A percentile compares a stretch with the other conserved stretches of the same genome.
These are phyloP conservation scores for Dicentrarchus labrax DNA, from an alignment of 2,113 vertebrate genomes.

Conservation along the genomic window DNA sequence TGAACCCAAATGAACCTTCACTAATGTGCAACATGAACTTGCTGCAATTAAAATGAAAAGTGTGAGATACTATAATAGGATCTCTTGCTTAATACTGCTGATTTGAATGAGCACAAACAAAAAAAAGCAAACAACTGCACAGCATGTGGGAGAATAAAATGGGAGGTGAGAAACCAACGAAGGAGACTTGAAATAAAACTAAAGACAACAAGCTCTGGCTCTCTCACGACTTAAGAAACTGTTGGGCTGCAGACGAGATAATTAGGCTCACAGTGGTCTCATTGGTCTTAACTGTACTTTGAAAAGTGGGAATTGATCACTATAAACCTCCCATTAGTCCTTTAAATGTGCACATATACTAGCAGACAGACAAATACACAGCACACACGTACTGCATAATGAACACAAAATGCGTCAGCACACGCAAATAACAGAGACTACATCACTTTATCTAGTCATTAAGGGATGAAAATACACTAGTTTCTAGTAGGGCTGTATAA, in stretches of 20 bases:
- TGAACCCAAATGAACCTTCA: not conserved
- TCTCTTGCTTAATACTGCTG: not conserved
- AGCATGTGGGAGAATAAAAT: constrained; percentile 24
- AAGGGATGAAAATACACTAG: not conserved
- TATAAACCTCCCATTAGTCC: constrained; percentile 25
- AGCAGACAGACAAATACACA: not conserved
- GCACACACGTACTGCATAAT: not conserved
- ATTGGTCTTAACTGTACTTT: not conserved
- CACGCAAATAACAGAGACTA: not conserved
- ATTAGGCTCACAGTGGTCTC: constrained; percentile 7
- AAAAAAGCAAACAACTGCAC: constrained; percentile 15
- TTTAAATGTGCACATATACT: constrained; percentile 1
- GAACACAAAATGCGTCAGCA: not conserved
- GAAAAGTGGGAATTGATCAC: constrained; percentile 2
- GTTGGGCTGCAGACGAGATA: constrained; percentile 4
- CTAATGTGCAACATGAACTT: not conserved
- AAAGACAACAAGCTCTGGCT: constrained; percentile 24
- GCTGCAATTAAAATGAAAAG: not conserved
- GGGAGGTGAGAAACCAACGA: constrained; percentile 37
- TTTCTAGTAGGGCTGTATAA: not conserved
- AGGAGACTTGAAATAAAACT: constrained; percentile 37
- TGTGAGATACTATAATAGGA: not conserved
- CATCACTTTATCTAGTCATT: not conserved
- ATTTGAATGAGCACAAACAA: not conserved
- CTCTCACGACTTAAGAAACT: constrained; percentile 18